Evolutionary conservation across 2,113 vertebrate species (phyloP).

Genomic region (Progne subis): DNA sequence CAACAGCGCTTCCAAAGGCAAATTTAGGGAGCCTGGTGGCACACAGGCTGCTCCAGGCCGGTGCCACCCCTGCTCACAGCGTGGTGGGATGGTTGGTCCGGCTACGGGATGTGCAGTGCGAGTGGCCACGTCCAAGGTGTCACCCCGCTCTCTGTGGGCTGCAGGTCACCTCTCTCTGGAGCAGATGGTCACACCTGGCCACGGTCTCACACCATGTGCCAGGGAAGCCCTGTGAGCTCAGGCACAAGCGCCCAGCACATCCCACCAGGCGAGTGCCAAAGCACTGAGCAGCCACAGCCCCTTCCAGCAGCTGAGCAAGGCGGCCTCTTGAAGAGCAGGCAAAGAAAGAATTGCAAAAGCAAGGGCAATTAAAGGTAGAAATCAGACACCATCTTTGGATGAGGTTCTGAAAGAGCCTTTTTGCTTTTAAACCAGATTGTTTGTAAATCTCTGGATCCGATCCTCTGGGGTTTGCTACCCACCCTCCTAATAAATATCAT

Average conservation of each 20-base stretch:
- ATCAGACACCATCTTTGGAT: slow-evolving; percentile 36
- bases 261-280: accelerated
- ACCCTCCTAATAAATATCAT: slow-evolving; percentile 63
- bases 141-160: not conserved
- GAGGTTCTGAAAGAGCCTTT: slow-evolving; percentile 32
- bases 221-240: not conserved
- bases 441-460: not conserved
- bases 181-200: not conserved
- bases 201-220: accelerated
- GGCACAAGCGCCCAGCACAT: not conserved
- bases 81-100: accelerated
- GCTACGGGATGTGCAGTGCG: accelerated
- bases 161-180: not conserved
- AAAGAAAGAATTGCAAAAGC: not conserved
- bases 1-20: not conserved
- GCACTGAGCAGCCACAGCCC: not conserved
- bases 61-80: not conserved
- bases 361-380: slow-evolving; percentile 25
- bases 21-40: not conserved
- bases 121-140: accelerated
- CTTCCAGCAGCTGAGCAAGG: not conserved
- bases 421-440: slow-evolving; percentile 25
- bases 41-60: not conserved
- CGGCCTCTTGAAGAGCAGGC: not conserved
- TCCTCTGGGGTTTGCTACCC: slow-evolving; percentile 44